Conservation (phyloP, 2,888 invertebrate genomes). For the Xestia xanthographa region DNA sequence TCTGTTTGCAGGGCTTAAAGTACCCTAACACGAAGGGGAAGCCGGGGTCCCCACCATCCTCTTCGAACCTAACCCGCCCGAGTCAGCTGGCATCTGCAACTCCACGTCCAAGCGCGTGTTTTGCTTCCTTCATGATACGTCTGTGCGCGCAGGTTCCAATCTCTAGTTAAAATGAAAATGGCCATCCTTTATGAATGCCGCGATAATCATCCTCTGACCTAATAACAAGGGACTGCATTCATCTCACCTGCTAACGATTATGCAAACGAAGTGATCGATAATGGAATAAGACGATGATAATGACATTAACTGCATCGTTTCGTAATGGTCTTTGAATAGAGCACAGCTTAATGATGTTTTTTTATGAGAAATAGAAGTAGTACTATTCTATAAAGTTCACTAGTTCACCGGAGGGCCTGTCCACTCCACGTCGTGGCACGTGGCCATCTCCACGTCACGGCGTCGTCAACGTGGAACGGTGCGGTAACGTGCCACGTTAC, state of each 20-base stretch:
- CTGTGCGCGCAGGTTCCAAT: not conserved
- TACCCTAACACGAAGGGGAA: too few relatives aligned
- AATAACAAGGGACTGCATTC: not conserved
- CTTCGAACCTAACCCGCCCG: too few relatives aligned
- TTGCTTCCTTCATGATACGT: too few relatives aligned
- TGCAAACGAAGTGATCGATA: conserved; percentile 34
- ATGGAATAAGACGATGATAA: not conserved
- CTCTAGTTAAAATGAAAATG: not conserved
- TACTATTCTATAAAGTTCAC: not conserved
- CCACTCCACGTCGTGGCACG: too few relatives aligned
- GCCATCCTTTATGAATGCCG: not conserved
- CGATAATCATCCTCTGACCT: not conserved
- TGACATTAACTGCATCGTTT: not conserved
- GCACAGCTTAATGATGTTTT: not conserved
- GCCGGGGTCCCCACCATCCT: too few relatives aligned
- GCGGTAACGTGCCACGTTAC: too few relatives aligned
- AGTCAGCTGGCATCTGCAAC: too few relatives aligned
- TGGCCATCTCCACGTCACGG: too few relatives aligned
- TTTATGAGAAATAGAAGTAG: not conserved
- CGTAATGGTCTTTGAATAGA: not conserved
- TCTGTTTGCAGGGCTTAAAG: too few relatives aligned
- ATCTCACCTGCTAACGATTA: conserved; percentile 7
- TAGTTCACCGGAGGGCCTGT: too few relatives aligned
- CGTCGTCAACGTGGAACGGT: too few relatives aligned
- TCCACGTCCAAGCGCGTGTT: too few relatives aligned